phyloP scores from a whole-genome alignment of 2,113 vertebrate genomes.

The Oriolus oriolus region DNA sequence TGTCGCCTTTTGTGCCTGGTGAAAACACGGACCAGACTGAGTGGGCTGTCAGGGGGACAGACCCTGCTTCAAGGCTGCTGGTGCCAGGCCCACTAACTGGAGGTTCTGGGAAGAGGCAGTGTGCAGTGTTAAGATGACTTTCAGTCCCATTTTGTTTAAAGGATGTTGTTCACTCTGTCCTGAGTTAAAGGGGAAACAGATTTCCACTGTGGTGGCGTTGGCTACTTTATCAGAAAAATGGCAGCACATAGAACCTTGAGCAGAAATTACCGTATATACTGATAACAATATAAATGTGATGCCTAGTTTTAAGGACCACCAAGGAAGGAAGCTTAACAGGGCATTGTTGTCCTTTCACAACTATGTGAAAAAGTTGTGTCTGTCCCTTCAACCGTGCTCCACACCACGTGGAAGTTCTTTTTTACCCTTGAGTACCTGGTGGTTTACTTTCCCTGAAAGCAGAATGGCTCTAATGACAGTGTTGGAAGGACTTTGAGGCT shows the following conservation, averaged over 20 bases:
- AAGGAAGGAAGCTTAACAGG: not conserved
- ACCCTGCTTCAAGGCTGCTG: not conserved
- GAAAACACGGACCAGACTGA: not conserved
- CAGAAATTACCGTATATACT: not conserved
- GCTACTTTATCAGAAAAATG: not conserved
- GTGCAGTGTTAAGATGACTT: not conserved
- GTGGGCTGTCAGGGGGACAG: fast-evolving
- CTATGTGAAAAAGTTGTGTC: not conserved
- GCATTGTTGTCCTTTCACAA: not conserved
- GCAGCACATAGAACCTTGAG: fast-evolving
- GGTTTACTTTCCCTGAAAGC: not conserved
- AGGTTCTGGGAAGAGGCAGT: not conserved
- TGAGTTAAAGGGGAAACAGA: not conserved
- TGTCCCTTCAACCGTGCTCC: not conserved
- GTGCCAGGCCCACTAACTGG: not conserved
- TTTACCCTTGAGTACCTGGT: not conserved
- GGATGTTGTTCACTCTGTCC: not conserved
- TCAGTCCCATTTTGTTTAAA: not conserved
- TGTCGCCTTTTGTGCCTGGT: not conserved
- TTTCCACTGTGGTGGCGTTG: not conserved
- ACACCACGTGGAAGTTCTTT: not conserved
- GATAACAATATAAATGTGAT: not conserved
- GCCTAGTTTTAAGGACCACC: not conserved
- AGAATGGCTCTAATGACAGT: not conserved
- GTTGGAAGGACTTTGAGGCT: not conserved